phyloP scores from a whole-genome alignment of 2,888 invertebrate species.

The Torymus auratus region DNA sequence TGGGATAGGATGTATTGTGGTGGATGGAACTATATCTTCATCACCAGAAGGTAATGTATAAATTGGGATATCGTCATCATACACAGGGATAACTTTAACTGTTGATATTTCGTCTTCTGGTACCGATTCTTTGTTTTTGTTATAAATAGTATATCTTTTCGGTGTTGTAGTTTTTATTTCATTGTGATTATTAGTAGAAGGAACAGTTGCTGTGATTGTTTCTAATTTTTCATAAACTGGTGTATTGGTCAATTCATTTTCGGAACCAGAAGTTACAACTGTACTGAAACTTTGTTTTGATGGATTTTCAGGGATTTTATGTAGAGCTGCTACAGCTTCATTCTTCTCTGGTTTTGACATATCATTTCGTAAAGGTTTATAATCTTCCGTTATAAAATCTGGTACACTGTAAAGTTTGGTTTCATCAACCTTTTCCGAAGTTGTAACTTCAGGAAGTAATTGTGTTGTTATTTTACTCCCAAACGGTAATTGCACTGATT shows the following conservation, averaged over 20 bases:
- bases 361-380: not conserved
- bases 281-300: not conserved
- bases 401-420: not conserved
- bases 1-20: not conserved
- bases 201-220: conserved; percentile 10
- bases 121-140: not conserved
- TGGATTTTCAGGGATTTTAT: not conserved
- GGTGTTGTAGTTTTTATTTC: not conserved
- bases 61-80: conserved; percentile 49
- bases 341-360: not conserved
- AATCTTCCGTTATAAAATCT: not conserved
- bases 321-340: not conserved
- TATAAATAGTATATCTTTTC: not conserved
- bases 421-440: not conserved
- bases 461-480: conserved; percentile 33
- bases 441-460: conserved; percentile 21
- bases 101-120: conserved; percentile 52
- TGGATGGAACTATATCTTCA: not conserved
- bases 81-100: conserved; percentile 56
- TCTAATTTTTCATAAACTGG: conserved; percentile 37
- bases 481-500: conserved; percentile 18
- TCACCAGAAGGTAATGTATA: conserved; percentile 35
- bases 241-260: conserved; percentile 1
- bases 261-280: not conserved
- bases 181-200: not conserved